Evolutionary conservation across 1,140 invertebrate genomes (phyloP).

Genomic region (Halictus rubicundus): DNA sequence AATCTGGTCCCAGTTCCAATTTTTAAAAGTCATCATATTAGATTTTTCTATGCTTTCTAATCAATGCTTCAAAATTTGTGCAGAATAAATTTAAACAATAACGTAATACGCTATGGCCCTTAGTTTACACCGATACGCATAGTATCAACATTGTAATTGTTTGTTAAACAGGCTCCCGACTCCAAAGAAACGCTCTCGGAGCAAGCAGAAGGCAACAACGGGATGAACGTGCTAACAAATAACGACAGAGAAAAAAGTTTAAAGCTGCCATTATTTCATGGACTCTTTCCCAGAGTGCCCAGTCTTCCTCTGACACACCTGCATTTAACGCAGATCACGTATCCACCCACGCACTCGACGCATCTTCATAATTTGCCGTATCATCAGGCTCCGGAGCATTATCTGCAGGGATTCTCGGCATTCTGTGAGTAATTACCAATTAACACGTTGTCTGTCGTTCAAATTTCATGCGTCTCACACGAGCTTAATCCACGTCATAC

Average conservation of each 20-base stretch:
- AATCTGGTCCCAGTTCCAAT: too few relatives aligned
- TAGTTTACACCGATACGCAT: too few relatives aligned
- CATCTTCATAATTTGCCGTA: conserved; percentile 63
- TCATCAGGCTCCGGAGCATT: conserved; percentile 64
- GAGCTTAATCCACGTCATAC: too few relatives aligned
- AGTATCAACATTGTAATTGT: too few relatives aligned
- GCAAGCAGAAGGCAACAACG: not conserved
- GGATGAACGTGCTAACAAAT: conserved; percentile 9
- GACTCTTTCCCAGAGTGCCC: conserved; percentile 55
- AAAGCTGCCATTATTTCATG: conserved; percentile 61
- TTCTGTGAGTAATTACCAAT: conserved; percentile 69
- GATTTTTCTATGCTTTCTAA: too few relatives aligned
- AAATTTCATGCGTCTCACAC: too few relatives aligned
- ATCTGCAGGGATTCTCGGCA: conserved; percentile 74
- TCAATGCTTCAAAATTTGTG: too few relatives aligned
- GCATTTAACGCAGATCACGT: conserved; percentile 62
- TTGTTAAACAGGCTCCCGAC: not conserved
- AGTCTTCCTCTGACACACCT: conserved; percentile 61
- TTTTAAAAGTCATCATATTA: too few relatives aligned
- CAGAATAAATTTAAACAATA: too few relatives aligned
- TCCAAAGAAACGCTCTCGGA: not conserved
- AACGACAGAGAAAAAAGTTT: conserved; percentile 48
- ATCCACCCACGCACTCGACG: conserved; percentile 57
- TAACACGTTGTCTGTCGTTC: not conserved
- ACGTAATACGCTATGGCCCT: too few relatives aligned